Conservation (phyloP, 2,888 invertebrate genomes). For the Caenorhabditis imperialis region DNA sequence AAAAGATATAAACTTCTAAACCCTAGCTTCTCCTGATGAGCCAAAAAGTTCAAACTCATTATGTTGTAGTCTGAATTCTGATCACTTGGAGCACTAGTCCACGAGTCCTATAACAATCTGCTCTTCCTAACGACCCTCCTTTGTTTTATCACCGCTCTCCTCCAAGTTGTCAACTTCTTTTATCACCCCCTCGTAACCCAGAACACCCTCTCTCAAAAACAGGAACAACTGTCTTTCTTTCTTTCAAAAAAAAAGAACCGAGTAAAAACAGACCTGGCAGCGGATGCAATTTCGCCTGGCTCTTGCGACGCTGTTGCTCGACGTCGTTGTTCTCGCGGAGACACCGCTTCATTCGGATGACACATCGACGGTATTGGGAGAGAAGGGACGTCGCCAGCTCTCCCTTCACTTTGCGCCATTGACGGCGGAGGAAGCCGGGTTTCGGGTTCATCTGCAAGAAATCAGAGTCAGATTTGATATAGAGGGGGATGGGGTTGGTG, state of each 20-base stretch:
- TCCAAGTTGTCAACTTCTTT: too few relatives aligned
- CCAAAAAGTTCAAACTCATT: too few relatives aligned
- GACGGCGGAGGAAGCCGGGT: constrained; percentile 54
- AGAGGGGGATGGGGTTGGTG: too few relatives aligned
- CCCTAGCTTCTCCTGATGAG: too few relatives aligned
- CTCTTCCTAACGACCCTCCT: constrained; percentile 2
- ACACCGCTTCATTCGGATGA: constrained; percentile 57
- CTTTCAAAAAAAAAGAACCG: too few relatives aligned
- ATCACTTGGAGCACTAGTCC: constrained; percentile 4
- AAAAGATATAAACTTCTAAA: too few relatives aligned
- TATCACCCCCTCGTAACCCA: background rate
- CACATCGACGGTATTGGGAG: constrained; percentile 55
- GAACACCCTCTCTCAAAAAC: background rate
- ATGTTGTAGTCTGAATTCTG: constrained; percentile 2
- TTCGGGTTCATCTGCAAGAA: constrained; percentile 60
- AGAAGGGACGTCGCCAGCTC: constrained; percentile 42
- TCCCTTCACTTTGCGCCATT: constrained; percentile 55
- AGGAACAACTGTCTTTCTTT: too few relatives aligned
- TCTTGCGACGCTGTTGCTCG: constrained; percentile 57
- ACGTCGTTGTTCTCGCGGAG: constrained; percentile 53
- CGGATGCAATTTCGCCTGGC: constrained; percentile 64
- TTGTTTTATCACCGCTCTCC: constrained; percentile 3
- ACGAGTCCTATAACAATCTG: constrained; percentile 6
- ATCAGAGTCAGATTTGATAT: too few relatives aligned
- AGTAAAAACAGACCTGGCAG: constrained; percentile 52